Evolutionary conservation across 2,113 vertebrate species (phyloP), one percentile per base, ranked within the genome.

Genomic region (Illadopsis cleaveri): DNA sequence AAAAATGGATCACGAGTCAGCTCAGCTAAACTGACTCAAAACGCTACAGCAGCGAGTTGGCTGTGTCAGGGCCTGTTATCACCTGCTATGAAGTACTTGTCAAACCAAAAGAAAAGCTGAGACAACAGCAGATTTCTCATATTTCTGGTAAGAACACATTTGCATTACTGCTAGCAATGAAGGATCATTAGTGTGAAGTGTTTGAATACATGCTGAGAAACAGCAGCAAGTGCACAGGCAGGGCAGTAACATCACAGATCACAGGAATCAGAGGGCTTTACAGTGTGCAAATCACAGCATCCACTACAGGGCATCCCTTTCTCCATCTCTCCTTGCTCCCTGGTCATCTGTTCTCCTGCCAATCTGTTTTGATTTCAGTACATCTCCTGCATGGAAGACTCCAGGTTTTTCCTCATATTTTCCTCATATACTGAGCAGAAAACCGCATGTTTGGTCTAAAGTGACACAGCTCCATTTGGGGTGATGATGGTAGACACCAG

Each of bases 1-100:
- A 82, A 79, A 82, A 85, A 66, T 7, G 15, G 54, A 86, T 81
- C 62, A 12, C 8, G 0, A 83, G 47, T 94, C 77, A 95, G 84
- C 50, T 45, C 79, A 54, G 45, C 28, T 66, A 40, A 94, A 85
- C 71, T 37, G 68, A 87, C 40, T 73, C 69, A 82, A 97, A 98
- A 72, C 3, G 45, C 75, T 91, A 38, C 72, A 53, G 47, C 56
- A 91, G 57, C 0, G 0, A 69, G 75, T 82, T n/a, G 10, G 77
- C 83, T 91, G 80, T 86, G 61, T 84, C 71, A 93, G 94, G 91
- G 69, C 25, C 70, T 51, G 92, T 95, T 84, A 68, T 53, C 45
- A 4, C 75, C 89, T 53, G 58, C 87, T 70, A 78, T 31, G 37
- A 56, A 94, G 86, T 83, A 61, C 78, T 70, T 85, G 82, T 95